Evolutionary conservation across 92 coral and sea anemone species (phyloP).

Genomic region (Porites evermanni): DNA sequence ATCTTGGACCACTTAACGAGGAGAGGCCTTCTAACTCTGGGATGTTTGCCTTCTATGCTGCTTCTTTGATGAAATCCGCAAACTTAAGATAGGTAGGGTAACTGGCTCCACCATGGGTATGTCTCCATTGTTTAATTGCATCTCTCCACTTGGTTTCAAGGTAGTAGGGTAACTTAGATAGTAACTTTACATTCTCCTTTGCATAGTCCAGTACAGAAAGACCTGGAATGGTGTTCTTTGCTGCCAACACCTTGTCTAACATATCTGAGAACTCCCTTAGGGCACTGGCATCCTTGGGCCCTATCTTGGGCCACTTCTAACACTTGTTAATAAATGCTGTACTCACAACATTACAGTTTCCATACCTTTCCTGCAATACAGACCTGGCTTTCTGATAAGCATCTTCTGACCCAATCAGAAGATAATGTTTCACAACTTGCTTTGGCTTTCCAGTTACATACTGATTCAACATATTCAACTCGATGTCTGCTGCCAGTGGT

Average conservation of each 20-base stretch:
- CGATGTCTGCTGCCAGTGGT: constrained; percentile 53
- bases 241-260: constrained; percentile 4
- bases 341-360: constrained; percentile 53
- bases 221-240: constrained; percentile 1
- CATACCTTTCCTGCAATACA: constrained; percentile 47
- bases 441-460: constrained; percentile 42
- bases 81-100: constrained; percentile 1
- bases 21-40: background rate
- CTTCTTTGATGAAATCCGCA: background rate
- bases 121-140: background rate
- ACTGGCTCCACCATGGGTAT: background rate
- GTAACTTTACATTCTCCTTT: background rate
- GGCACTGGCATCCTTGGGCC: background rate
- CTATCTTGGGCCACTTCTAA: constrained; percentile 22
- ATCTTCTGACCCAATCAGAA: constrained; percentile 39
- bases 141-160: constrained; percentile 4
- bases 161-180: background rate
- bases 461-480: constrained; percentile 56
- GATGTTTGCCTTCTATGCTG: background rate
- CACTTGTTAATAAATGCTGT: constrained; percentile 46
- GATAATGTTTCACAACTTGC: background rate
- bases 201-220: background rate
- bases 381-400: constrained; percentile 53
- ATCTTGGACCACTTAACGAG: background rate
- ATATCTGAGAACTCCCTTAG: background rate